Evolutionary conservation across 1,140 invertebrate genomes (phyloP).

Genomic region (Zaprionus lachaisei): DNA sequence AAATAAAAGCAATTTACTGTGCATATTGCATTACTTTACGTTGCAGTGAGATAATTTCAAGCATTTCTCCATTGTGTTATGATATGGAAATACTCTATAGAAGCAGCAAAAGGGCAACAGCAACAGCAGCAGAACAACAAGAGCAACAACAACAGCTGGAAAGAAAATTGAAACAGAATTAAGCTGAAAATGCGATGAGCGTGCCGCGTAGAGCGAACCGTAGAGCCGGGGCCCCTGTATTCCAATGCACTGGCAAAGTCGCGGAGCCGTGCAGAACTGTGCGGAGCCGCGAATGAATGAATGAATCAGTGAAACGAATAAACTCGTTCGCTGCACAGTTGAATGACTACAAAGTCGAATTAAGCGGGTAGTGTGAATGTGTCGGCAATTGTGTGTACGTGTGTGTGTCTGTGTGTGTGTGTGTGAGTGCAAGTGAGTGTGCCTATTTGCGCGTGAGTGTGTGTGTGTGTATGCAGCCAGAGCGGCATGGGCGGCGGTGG

Average conservation of each 20-base stretch:
- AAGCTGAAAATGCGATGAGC: constrained; percentile 47
- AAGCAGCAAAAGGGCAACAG: not conserved
- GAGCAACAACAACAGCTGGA: constrained; percentile 21
- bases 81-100: constrained; percentile 34
- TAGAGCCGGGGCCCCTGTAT: constrained; percentile 5
- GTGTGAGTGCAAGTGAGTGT: not conserved
- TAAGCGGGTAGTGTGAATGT: constrained; percentile 44
- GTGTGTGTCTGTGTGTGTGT: constrained; percentile 2
- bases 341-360: constrained; percentile 72
- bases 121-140: constrained; percentile 8
- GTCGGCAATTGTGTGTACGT: not conserved
- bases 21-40: not conserved
- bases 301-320: constrained; percentile 75
- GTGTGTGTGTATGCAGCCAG: constrained; percentile 18
- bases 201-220: constrained; percentile 11
- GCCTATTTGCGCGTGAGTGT: not conserved
- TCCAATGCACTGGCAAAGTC: constrained; percentile 1
- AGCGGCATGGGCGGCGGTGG: not conserved
- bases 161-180: constrained; percentile 59
- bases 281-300: constrained; percentile 59
- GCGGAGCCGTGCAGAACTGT: constrained; percentile 37
- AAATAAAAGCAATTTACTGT: not conserved
- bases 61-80: constrained; percentile 6
- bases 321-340: constrained; percentile 70
- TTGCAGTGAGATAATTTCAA: not conserved